Conservation (phyloP, 2,888 invertebrate species). For the Octonoba sinensis region DNA sequence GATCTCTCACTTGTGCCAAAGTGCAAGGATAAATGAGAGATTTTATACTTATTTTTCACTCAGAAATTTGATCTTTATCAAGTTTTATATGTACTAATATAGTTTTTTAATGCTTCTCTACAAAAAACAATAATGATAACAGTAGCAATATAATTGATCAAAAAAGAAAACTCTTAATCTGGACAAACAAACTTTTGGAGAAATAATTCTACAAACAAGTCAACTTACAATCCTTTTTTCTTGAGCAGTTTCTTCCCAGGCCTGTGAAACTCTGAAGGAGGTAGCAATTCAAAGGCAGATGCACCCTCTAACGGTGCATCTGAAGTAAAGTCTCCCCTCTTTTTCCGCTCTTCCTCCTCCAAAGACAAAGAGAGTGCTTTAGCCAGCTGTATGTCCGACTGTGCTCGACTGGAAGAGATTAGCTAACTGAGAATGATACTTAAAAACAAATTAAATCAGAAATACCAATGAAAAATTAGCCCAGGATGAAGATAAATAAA, state of each 20-base stretch:
- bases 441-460: background rate
- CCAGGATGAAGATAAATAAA: too few species aligned
- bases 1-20: too few species aligned
- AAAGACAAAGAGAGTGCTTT: conserved; percentile 56
- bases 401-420: conserved; percentile 14
- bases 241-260: conserved; percentile 24
- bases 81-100: too few species aligned
- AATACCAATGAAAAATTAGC: background rate
- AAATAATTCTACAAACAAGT: background rate
- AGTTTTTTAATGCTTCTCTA: too few species aligned
- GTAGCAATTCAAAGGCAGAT: too few species aligned
- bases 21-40: too few species aligned
- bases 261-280: conserved; percentile 34
- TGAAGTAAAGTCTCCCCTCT: too few species aligned
- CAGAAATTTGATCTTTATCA: too few species aligned
- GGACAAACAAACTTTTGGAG: background rate
- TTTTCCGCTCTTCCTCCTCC: background rate
- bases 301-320: too few species aligned
- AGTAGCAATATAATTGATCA: background rate
- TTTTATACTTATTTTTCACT: too few species aligned
- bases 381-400: conserved; percentile 54
- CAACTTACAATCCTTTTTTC: conserved; percentile 22
- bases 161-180: background rate
- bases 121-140: too few species aligned
- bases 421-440: background rate